A percentile compares a stretch with the other conserved stretches of the same genome.
Evolutionary conservation across 2,797 vertebrate species (phyloP).

Genomic region (Catostomus latipinnis): DNA sequence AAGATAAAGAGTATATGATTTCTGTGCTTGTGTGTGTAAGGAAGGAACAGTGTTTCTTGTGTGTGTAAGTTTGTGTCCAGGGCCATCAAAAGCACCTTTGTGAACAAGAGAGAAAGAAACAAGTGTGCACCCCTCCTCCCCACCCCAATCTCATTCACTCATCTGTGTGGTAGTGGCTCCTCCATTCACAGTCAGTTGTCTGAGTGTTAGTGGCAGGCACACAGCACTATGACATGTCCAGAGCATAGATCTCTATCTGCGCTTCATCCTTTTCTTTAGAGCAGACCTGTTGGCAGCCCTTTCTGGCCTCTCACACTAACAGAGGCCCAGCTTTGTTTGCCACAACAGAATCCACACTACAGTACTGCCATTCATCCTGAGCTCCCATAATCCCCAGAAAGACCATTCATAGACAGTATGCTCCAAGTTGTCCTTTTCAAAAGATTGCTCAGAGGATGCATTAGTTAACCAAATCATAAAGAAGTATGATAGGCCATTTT

Average conservation of each 20-base stretch:
- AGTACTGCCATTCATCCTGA: constrained; percentile 46
- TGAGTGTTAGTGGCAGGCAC: constrained; percentile 51
- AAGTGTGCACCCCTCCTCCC: not conserved
- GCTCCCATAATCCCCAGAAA: constrained; percentile 43
- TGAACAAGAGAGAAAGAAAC: constrained; percentile 53
- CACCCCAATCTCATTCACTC: constrained; percentile 39
- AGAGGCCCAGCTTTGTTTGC: constrained; percentile 46
- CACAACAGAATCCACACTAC: constrained; percentile 35
- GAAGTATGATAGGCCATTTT: not conserved
- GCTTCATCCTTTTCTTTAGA: constrained; percentile 43
- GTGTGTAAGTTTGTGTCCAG: constrained; percentile 45
- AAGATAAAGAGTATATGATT: not conserved
- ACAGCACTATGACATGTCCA: constrained; percentile 43
- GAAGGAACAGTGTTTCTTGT: not conserved
- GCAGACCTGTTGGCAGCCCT: constrained; percentile 30
- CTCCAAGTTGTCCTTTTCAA: constrained; percentile 11
- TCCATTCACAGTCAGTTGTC: constrained; percentile 48
- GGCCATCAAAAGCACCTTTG: constrained; percentile 69
- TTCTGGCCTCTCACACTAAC: constrained; percentile 37
- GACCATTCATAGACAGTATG: not conserved
- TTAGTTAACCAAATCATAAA: constrained; percentile 17
- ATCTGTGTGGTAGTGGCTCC: constrained; percentile 46
- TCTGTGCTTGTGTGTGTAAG: constrained; percentile 4
- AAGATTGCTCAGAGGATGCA: not conserved
- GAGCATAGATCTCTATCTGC: constrained; percentile 51